Base-by-base conservation (phyloP, 2,888 invertebrate genomes). In the Drosophila falleni region DNA sequence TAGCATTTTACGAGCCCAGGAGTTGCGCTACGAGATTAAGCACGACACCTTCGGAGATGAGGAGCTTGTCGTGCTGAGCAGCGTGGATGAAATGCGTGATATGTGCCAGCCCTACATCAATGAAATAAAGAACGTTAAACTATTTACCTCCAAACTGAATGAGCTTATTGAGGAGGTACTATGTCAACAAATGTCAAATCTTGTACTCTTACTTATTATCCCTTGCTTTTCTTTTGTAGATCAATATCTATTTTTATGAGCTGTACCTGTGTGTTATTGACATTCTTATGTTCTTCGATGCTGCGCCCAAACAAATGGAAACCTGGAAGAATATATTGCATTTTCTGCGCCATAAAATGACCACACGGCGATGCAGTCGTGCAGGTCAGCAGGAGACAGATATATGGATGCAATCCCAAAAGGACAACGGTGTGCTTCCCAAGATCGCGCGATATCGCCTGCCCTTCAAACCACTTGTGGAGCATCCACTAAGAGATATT, bases 191-290 rank as follows among this genome's bases (percentile, higher is more conserved):
- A 16, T 0, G 5, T 11, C 5, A 54, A 41, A 35, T 31, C 5
- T 19, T 37, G 3, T 37, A 23, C 1, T 19, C 13, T 8, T n/a
- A 50, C 11, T 15, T 13, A 13, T 8, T 16, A 11, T 5, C 4
- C 11, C 41, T 19, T 16, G 1, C 1, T 39, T 49, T 44, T 23
- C 9, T n/a, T 23, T 16, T 33, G 58, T 33, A 92, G 92, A 91
- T 93, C 26, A 92, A 93, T 71, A 91, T 91, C 3, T 93, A 93
- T 69, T 93, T 93, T 63, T 93, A 93, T 74, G 93, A 93, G 67
- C 78, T 93, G 35, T 93, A 92, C 76, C 78, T 93, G 31, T 91
- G 91, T 66, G 90, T 93, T 10, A 90, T 93, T 39, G 91, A 93
- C 67, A 90, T 93, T n/a, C 81, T 93, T 0, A 87, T 84, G 51